These are phyloP conservation scores for Agriotes lineatus DNA, from an alignment of 2,888 invertebrate species.

Conservation along the genomic window DNA sequence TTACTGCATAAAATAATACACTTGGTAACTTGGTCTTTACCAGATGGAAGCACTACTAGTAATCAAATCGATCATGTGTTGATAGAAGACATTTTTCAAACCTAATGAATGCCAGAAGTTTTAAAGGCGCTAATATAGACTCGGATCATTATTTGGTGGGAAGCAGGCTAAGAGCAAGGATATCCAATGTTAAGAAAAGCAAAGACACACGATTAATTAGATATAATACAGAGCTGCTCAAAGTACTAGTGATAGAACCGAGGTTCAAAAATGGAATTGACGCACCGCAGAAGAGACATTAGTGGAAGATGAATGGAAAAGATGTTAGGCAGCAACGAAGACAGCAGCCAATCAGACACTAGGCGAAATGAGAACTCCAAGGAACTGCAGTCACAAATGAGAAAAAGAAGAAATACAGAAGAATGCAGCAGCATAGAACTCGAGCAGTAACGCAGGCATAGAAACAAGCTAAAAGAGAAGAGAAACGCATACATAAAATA, in stretches of 20 bases:
- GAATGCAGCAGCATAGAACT: no score
- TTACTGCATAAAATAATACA: no score
- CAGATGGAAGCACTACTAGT: not conserved
- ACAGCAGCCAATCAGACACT: not conserved
- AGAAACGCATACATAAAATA: not conserved
- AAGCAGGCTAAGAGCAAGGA: not conserved
- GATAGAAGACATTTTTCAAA: not conserved
- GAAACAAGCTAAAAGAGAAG: not conserved
- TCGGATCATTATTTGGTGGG: not conserved
- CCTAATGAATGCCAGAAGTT: not conserved
- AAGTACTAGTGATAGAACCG: not conserved
- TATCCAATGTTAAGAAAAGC: no score
- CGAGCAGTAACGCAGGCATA: not conserved
- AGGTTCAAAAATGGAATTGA: not conserved
- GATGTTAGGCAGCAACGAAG: not conserved
- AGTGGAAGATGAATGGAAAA: not conserved
- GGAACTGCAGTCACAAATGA: not conserved
- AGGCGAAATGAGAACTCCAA: not conserved
- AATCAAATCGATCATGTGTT: constrained; percentile 1
- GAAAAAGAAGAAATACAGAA: not conserved
- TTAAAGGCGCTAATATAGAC: not conserved
- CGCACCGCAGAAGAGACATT: not conserved
- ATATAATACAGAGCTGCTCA: not conserved
- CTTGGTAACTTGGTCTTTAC: no score
- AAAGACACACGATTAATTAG: not conserved